phyloP scores from a whole-genome alignment of 2,113 vertebrate species.

The Seriola dumerili region DNA sequence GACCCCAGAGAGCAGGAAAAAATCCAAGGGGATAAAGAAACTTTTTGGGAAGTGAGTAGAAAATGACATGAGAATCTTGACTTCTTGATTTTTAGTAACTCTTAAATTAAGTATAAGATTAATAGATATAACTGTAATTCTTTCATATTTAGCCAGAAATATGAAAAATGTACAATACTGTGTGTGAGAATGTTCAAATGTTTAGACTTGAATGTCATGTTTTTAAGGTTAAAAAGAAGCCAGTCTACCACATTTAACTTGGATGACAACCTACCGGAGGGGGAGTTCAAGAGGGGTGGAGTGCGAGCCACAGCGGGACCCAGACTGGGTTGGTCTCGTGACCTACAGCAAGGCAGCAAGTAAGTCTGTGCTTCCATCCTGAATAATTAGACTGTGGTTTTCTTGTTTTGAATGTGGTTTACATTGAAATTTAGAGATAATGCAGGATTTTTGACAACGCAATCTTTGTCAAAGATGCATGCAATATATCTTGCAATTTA shows the following conservation, averaged over 20 bases:
- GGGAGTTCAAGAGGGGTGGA: constrained; percentile 94
- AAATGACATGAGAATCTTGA: neutral
- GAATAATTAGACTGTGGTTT: constrained; percentile 37
- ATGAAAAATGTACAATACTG: neutral
- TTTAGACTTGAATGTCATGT: neutral
- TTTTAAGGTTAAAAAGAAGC: constrained; percentile 91
- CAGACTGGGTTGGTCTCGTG: constrained; percentile 96
- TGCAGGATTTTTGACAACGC: neutral
- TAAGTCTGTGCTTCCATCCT: constrained; percentile 75
- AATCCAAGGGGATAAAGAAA: constrained; percentile 94
- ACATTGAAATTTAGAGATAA: constrained; percentile 17
- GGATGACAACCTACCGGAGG: constrained; percentile 91
- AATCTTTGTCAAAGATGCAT: constrained; percentile 5
- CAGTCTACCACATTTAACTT: constrained; percentile 97
- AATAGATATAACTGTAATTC: neutral
- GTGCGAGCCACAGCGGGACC: constrained; percentile 95
- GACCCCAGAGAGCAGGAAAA: constrained; percentile 93
- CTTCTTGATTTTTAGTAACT: neutral
- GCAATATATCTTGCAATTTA: neutral
- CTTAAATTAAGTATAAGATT: neutral
- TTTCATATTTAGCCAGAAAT: neutral
- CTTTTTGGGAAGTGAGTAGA: constrained; percentile 94
- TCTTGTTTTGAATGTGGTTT: constrained; percentile 31
- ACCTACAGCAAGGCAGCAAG: constrained; percentile 91
- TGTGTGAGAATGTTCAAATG: neutral